Conservation (phyloP, 2,113 vertebrate species). For the Nipponia nippon region DNA sequence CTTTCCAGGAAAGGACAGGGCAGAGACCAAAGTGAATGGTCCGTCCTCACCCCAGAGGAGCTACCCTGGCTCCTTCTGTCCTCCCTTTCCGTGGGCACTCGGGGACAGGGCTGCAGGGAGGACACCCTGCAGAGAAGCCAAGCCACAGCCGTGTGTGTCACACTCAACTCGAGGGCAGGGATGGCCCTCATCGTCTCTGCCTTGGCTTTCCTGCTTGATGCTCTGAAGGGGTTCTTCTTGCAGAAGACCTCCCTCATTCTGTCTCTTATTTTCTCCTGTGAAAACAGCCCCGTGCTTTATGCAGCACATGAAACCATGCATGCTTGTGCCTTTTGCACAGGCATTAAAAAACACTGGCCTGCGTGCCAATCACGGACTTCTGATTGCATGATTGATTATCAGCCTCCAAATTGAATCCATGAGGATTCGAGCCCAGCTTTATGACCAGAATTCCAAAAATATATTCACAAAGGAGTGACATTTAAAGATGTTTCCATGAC, state of each 20-base stretch:
- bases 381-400: slow-evolving; percentile 36
- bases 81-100: neutral
- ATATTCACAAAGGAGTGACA: neutral
- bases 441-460: slow-evolving; percentile 36
- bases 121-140: neutral
- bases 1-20: accelerated
- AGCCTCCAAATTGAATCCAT: neutral
- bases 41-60: accelerated
- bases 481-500: slow-evolving; percentile 38
- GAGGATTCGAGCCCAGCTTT: neutral
- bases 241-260: neutral
- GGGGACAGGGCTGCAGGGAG: neutral
- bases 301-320: neutral
- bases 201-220: neutral
- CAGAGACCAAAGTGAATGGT: neutral
- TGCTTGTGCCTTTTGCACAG: neutral
- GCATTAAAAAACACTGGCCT: neutral
- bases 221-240: neutral
- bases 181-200: accelerated
- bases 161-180: neutral
- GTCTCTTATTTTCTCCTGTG: neutral
- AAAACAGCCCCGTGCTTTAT: neutral
- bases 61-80: neutral
- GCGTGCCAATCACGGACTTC: neutral
- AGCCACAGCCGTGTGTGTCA: neutral